A percentile compares a stretch with the other conserved stretches of the same genome.
phyloP scores from a whole-genome alignment of 2,797 vertebrate species.

The Aulostomus chinensis region DNA sequence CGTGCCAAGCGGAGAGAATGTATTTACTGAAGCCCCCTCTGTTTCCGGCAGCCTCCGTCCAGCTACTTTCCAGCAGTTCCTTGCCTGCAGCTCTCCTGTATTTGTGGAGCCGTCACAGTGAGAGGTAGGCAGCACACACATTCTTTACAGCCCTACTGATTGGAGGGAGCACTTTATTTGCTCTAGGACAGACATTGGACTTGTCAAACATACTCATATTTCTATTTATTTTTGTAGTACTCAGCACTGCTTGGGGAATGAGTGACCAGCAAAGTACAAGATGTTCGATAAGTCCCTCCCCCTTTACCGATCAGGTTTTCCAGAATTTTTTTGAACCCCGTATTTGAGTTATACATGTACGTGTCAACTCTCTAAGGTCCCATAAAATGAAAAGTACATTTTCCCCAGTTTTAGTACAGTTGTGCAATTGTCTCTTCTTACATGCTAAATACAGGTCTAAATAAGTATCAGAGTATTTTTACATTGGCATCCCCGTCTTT shows the following conservation, averaged over 20 bases:
- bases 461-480: too few species aligned
- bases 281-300: constrained; percentile 7
- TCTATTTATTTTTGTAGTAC: constrained; percentile 63
- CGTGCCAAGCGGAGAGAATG: constrained; percentile 36
- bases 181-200: constrained; percentile 56
- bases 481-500: too few species aligned
- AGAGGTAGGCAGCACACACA: constrained; percentile 63
- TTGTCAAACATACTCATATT: constrained; percentile 59
- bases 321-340: constrained; percentile 4
- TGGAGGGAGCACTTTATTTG: constrained; percentile 65
- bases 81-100: constrained; percentile 64
- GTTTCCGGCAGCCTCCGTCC: constrained; percentile 34
- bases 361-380: too few species aligned
- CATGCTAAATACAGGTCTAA: too few species aligned
- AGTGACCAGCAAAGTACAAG: constrained; percentile 28
- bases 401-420: neutral
- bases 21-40: constrained; percentile 53
- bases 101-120: constrained; percentile 74
- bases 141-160: constrained; percentile 66
- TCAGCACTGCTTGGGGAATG: constrained; percentile 21
- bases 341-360: too few species aligned
- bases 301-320: constrained; percentile 1
- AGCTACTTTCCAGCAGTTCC: constrained; percentile 40
- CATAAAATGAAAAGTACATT: too few species aligned
- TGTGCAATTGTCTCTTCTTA: neutral